Base-by-base conservation (phyloP, 1,140 invertebrate species). In the Stratiolaelaps scimitus region DNA sequence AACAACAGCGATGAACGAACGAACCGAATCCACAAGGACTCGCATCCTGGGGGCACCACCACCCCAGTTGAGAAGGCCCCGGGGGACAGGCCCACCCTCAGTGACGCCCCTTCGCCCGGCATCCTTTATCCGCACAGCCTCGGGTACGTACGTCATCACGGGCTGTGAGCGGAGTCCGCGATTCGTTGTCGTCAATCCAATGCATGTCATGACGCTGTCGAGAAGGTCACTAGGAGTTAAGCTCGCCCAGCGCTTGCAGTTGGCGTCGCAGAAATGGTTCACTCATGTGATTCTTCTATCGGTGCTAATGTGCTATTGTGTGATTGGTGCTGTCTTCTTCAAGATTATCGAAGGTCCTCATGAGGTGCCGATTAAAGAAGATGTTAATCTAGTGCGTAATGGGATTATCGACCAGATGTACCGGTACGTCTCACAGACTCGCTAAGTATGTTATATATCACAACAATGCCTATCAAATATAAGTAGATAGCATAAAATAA, bases 291-390 rank as follows among this genome's bases (percentile, higher is more conserved):
- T 65, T n/a, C 26, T 65, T 5, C 64, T 65, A 19, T 46, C 48
- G 43, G 48, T 65, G 43, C 20, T 65, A 28, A 65, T 65, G 64
- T 60, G 43, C 40, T 65, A 65, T 40, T 44, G 64, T 60, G 40
- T 65, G 15, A 28, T 40, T n/a, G 64, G 64, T 40, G 64, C 64
- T 15, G 64, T 60, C 26, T 26, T 65, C 13, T 65, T 65, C 64
- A 65, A 65, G 19, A 60, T 60, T n/a, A 60, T 65, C 19, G 64
- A 65, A 40, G 64, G 64, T 17, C 64, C 64, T 17, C 40, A 65
- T 23, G 64, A 60, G 26, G 53, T 26, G 2, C 34, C 53, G 23
- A 60, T 60, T 34, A 60, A 60, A 34, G 34, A 60, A 17, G 34
- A 34, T 10, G 53, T 60, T 17, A 34, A 29, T 34, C 26, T 29